These are phyloP conservation scores for Eristalis tenax DNA, from an alignment of 2,888 invertebrate genomes.

Conservation along the genomic window DNA sequence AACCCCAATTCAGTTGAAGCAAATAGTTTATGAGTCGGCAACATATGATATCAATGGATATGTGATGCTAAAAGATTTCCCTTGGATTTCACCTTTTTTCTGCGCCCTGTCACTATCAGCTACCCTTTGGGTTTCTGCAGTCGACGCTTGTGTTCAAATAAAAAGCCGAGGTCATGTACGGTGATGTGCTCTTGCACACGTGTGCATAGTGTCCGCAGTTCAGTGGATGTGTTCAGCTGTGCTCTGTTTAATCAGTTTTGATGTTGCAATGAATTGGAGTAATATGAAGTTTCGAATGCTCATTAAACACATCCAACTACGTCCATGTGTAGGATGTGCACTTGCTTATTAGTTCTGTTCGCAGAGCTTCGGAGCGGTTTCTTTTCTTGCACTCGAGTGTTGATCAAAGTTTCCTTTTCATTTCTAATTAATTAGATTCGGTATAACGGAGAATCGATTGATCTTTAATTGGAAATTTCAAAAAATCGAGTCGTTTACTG, in stretches of 20 bases:
- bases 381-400: background rate
- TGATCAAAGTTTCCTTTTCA: background rate
- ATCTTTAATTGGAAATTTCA: background rate
- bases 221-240: background rate
- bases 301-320: background rate
- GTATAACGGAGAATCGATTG: background rate
- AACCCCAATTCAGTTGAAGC: slow-evolving; percentile 41
- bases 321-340: background rate
- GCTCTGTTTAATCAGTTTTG: background rate
- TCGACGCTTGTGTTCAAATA: background rate
- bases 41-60: slow-evolving; percentile 64
- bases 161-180: background rate
- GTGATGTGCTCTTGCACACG: background rate
- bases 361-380: background rate
- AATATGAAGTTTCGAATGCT: background rate
- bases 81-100: background rate
- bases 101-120: background rate
- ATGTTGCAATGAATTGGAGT: background rate
- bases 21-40: slow-evolving; percentile 68
- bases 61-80: slow-evolving; percentile 13
- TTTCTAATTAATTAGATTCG: background rate
- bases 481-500: background rate
- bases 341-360: background rate
- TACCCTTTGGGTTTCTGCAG: background rate
- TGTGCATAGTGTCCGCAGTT: no score